Base-by-base conservation (phyloP, 2,888 invertebrate genomes). In the Diarsia rubi region DNA sequence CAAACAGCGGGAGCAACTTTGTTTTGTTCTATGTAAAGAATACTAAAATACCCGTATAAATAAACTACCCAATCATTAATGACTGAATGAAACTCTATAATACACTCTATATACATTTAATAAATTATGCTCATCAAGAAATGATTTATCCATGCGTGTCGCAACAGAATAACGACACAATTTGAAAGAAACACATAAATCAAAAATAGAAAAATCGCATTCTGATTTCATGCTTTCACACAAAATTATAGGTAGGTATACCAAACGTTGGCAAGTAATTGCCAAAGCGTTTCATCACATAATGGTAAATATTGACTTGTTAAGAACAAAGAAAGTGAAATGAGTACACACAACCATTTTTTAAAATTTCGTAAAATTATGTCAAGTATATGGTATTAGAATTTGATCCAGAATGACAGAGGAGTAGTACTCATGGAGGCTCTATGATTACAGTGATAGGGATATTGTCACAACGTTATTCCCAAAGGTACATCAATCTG, bases 251-350 rank as follows among this genome's bases (percentile, higher is more conserved):
- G 65, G 21, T 27, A 66, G 44, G 62, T 69, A 37, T 37, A 8
- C 37, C 62, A 71, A 83, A 83, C 62, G 31, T 63, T 66, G 37
- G 65, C 27, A 49, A 49, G 65, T 75, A 63, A 69, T 72, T 59
- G 37, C n/a, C 44, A 66, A 72, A 84, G 65, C 81, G 47, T 69
- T 81, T 67, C 75, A 57, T n/a, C 62, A 62, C 45, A 59, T 27
- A 42, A 62, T 59, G 42, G 16, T 73, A 59, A 66, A 79, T 80
- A 70, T 71, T 65, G 59, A 65, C 54, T 62, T 2, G 31, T n/a
- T 2, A 65, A 11, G 11, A 67, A 60, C 12, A 19, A 66, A 72
- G 76, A 76, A 81, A 71, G 75, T 75, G 44, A 70, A 65, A 68
- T 27, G 44, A 45, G 19, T 64, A 59, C 3, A 12, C 44, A 64